Evolutionary conservation across 2,797 vertebrate genomes (phyloP).

Genomic region (Diplodus puntazzo): DNA sequence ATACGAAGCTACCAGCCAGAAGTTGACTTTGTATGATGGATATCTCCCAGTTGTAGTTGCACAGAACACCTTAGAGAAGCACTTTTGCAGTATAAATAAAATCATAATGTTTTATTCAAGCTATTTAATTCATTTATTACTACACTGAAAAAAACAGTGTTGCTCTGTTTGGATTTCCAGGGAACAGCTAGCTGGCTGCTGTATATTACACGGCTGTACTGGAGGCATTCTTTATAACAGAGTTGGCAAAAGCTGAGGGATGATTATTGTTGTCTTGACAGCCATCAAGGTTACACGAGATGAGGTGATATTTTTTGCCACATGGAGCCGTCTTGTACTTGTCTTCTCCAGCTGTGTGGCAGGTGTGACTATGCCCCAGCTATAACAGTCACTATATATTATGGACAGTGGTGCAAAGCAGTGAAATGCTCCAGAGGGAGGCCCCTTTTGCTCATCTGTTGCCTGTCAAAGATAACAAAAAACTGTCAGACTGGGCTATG

Average conservation of each 20-base stretch:
- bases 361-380: conserved; percentile 38
- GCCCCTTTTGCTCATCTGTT: conserved; percentile 39
- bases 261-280: conserved; percentile 54
- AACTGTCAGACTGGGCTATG: conserved; percentile 25
- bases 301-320: conserved; percentile 38
- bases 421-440: conserved; percentile 33
- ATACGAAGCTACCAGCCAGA: background rate
- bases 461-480: conserved; percentile 54
- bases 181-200: conserved; percentile 2
- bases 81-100: background rate
- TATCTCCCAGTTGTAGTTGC: background rate
- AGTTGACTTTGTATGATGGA: background rate
- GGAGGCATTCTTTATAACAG: conserved; percentile 33
- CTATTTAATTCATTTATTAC: background rate
- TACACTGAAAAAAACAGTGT: background rate
- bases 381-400: conserved; percentile 29
- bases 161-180: no score
- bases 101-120: background rate
- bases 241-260: conserved; percentile 16
- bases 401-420: conserved; percentile 25
- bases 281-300: conserved; percentile 47
- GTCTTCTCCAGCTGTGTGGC: conserved; percentile 45
- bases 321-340: conserved; percentile 18
- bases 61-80: background rate
- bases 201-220: conserved; percentile 13